These are phyloP conservation scores for Pseudochaenichthys georgianus DNA, from an alignment of 2,797 vertebrate genomes.

Conservation along the genomic window DNA sequence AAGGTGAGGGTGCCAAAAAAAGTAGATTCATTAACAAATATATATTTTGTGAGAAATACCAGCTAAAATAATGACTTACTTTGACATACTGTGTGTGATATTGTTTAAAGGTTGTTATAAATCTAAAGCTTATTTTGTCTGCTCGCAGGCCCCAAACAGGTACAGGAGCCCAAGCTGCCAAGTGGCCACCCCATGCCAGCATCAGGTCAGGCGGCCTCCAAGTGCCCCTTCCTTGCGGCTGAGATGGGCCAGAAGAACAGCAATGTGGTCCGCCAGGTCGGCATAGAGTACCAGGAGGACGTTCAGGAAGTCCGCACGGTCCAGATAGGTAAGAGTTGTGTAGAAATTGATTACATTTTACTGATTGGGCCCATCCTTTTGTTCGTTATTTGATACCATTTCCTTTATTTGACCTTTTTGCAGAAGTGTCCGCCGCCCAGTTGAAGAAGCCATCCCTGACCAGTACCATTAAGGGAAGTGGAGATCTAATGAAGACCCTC, in stretches of 20 bases:
- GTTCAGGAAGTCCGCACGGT: constrained; percentile 92
- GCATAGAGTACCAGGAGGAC: constrained; percentile 94
- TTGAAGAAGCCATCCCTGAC: constrained; percentile 69
- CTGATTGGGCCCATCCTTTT: neutral
- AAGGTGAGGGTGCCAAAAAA: constrained; percentile 79
- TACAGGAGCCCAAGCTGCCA: constrained; percentile 68
- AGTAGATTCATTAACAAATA: neutral
- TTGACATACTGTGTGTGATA: neutral
- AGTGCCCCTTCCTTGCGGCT: constrained; percentile 96
- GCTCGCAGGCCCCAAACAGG: constrained; percentile 60
- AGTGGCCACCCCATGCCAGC: constrained; percentile 79
- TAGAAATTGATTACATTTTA: neutral
- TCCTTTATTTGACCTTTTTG: constrained; percentile 11
- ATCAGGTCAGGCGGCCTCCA: constrained; percentile 86
- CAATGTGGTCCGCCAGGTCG: constrained; percentile 92
- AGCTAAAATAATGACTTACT: neutral
- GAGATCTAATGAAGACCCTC: constrained; percentile 87
- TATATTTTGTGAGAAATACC: neutral
- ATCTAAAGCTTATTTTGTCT: neutral
- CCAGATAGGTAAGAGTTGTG: constrained; percentile 86
- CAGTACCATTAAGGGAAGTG: constrained; percentile 50
- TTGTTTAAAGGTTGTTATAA: neutral
- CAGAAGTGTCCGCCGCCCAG: constrained; percentile 85
- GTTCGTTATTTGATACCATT: neutral
- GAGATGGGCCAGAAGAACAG: constrained; percentile 94